Conservation (phyloP, 2,113 vertebrate species). For the Varanus komodoensis region DNA sequence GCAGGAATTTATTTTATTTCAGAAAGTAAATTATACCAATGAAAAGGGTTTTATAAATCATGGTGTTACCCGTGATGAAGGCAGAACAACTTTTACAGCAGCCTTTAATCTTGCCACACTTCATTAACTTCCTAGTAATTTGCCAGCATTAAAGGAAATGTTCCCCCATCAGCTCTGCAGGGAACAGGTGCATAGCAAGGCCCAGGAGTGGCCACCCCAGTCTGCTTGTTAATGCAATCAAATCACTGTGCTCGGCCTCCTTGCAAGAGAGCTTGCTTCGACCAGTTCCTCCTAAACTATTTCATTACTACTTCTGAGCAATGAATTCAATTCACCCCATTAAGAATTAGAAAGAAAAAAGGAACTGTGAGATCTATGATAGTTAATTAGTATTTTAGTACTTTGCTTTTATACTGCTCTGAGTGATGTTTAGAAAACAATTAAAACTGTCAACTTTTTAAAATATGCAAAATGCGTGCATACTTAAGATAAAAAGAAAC, state of each 20-base stretch:
- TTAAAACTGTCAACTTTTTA: background rate
- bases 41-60: background rate
- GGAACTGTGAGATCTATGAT: background rate
- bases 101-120: slow-evolving; percentile 35
- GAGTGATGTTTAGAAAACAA: background rate
- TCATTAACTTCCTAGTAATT: slow-evolving; percentile 51
- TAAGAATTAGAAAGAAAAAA: background rate
- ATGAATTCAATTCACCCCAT: background rate
- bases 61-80: background rate
- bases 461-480: background rate
- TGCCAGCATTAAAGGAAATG: slow-evolving; percentile 25
- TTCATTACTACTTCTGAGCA: background rate
- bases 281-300: background rate
- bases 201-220: background rate
- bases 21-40: background rate
- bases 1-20: background rate
- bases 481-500: background rate
- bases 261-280: background rate
- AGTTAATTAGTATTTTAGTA: background rate
- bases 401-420: too few relatives aligned
- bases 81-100: slow-evolving; percentile 26
- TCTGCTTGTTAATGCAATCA: slow-evolving; percentile 27
- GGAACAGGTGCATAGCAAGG: background rate
- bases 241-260: slow-evolving; percentile 13
- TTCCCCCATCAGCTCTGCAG: slow-evolving; percentile 38